These are phyloP conservation scores for Scolopax rusticola DNA, from an alignment of 2,797 vertebrate genomes.

Conservation along the genomic window DNA sequence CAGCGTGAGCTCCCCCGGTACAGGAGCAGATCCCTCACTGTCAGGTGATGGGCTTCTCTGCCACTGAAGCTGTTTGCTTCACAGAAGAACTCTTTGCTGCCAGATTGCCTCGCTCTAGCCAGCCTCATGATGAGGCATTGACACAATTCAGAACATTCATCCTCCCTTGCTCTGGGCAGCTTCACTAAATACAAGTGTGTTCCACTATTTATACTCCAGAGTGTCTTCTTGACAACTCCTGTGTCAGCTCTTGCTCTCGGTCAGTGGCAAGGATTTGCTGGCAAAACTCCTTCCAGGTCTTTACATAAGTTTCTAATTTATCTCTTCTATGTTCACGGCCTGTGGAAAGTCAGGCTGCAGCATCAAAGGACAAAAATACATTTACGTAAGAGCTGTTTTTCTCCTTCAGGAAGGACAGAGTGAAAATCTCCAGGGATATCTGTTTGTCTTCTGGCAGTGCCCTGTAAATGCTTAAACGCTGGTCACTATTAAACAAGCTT, in stretches of 20 bases:
- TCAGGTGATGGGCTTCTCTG: neutral
- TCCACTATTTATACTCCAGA: neutral
- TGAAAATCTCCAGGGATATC: constrained; percentile 16
- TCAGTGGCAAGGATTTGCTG: neutral
- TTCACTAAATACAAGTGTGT: neutral
- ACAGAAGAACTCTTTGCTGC: neutral
- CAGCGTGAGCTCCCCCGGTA: neutral
- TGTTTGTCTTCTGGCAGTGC: constrained; percentile 26
- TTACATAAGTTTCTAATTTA: neutral
- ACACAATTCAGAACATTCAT: neutral
- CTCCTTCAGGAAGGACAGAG: neutral
- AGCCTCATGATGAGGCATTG: neutral
- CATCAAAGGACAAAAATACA: neutral
- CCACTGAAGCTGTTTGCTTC: neutral
- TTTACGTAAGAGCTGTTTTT: neutral
- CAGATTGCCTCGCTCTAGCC: neutral
- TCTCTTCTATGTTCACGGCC: neutral
- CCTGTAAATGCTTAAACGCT: neutral
- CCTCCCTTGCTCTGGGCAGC: neutral
- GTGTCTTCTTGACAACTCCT: neutral
- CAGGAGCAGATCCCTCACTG: neutral
- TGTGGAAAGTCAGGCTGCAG: neutral
- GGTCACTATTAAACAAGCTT: neutral
- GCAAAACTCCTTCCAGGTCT: neutral
- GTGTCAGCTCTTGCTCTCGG: neutral